These are phyloP conservation scores for Catharus minimus DNA, from an alignment of 2,113 vertebrate genomes.

Conservation along the genomic window DNA sequence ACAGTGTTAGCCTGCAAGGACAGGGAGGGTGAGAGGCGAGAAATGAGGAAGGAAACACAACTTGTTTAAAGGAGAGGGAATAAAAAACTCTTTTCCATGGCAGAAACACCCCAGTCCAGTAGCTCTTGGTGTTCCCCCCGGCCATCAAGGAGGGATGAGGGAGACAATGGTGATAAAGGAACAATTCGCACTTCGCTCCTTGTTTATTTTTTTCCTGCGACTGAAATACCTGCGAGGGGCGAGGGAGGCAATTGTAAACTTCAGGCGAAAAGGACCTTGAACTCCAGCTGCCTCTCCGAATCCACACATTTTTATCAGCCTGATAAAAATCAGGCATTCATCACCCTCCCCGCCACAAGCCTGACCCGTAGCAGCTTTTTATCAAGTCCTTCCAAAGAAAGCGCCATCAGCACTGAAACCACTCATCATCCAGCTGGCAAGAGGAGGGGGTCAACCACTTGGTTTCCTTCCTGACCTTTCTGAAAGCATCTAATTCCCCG, in stretches of 20 bases:
- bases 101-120: not conserved
- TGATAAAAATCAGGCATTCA: not conserved
- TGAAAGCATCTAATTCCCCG: not conserved
- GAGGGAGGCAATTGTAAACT: not conserved
- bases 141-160: not conserved
- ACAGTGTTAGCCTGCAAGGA: accelerated
- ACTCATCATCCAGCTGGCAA: not conserved
- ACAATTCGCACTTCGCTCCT: not conserved
- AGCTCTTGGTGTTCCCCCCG: not conserved
- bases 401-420: not conserved
- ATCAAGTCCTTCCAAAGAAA: not conserved
- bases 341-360: accelerated
- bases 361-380: not conserved
- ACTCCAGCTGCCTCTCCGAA: not conserved
- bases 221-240: not conserved
- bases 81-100: not conserved
- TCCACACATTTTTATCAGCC: not conserved
- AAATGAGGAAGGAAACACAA: not conserved
- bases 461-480: not conserved
- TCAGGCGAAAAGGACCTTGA: not conserved
- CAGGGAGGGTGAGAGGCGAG: not conserved
- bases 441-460: not conserved
- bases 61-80: not conserved
- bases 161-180: accelerated
- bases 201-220: not conserved